Percentiles rank a stretch among this genome's conserved stretches.
These are phyloP conservation scores for Strix aluco DNA, from an alignment of 2,113 vertebrate species.

Conservation along the genomic window DNA sequence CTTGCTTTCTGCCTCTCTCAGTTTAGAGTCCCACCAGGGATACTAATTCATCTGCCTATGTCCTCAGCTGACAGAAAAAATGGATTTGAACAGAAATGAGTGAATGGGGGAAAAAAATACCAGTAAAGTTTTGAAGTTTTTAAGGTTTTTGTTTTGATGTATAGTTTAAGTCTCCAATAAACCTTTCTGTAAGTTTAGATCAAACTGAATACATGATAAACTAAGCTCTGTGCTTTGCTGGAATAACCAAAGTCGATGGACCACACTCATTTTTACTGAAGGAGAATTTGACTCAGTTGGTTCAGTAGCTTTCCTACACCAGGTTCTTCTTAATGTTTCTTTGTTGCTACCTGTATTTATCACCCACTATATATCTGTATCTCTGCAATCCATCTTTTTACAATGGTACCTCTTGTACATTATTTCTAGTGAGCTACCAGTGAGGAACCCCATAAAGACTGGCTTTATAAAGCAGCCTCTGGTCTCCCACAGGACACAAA, in stretches of 20 bases:
- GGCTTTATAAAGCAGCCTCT: neutral
- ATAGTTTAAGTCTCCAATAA: neutral
- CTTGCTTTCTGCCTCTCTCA: neutral
- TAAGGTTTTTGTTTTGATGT: neutral
- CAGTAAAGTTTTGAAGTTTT: neutral
- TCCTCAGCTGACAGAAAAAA: neutral
- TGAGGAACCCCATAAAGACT: neutral
- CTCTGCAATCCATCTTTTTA: neutral
- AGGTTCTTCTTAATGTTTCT: neutral
- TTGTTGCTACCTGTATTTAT: neutral
- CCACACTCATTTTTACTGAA: neutral
- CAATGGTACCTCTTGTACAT: neutral
- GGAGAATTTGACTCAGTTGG: neutral
- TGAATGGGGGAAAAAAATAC: fast-evolving
- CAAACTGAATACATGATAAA: neutral
- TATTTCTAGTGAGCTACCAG: neutral
- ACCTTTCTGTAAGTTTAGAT: neutral
- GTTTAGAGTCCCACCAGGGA: neutral
- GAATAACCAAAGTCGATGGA: neutral
- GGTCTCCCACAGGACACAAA: neutral
- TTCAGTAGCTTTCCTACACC: neutral
- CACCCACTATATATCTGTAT: neutral
- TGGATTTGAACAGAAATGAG: neutral
- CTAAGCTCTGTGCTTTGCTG: neutral
- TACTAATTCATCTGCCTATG: neutral